These are phyloP conservation scores for Apus apus DNA, from an alignment of 2,113 vertebrate genomes.

Conservation along the genomic window DNA sequence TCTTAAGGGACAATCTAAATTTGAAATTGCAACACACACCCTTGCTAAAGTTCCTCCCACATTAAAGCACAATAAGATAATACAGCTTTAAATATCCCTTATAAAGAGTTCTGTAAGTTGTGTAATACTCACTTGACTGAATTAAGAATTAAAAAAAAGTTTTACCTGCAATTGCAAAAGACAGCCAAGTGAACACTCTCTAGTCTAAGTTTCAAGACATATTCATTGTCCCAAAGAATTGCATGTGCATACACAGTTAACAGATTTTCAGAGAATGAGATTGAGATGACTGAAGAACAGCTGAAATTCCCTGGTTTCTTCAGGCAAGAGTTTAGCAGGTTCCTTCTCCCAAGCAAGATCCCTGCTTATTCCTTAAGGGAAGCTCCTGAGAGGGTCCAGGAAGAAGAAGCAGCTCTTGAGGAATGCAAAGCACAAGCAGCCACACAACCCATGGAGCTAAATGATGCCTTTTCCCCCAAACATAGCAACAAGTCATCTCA, in stretches of 20 bases:
- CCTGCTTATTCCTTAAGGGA: neutral
- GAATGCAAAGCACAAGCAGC: neutral
- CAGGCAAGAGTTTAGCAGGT: no score
- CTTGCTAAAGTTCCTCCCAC: neutral
- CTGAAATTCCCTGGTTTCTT: neutral
- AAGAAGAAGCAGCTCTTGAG: neutral
- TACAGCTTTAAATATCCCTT: neutral
- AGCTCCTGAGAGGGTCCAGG: neutral
- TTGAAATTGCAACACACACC: neutral
- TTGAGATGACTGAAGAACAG: neutral
- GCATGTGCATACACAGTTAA: neutral
- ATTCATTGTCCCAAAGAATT: neutral
- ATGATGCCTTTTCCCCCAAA: neutral
- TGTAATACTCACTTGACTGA: neutral
- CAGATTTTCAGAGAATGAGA: neutral
- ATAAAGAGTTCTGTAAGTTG: neutral
- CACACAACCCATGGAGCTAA: neutral
- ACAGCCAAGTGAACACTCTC: neutral
- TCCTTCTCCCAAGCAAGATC: neutral
- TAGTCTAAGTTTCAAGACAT: neutral
- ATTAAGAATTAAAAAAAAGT: neutral
- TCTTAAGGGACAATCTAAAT: neutral
- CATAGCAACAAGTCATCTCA: neutral
- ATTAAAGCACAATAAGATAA: neutral
- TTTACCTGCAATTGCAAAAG: neutral